These are phyloP conservation scores for Cryptosula pallasiana DNA, from an alignment of 2,888 invertebrate genomes.

Conservation along the genomic window DNA sequence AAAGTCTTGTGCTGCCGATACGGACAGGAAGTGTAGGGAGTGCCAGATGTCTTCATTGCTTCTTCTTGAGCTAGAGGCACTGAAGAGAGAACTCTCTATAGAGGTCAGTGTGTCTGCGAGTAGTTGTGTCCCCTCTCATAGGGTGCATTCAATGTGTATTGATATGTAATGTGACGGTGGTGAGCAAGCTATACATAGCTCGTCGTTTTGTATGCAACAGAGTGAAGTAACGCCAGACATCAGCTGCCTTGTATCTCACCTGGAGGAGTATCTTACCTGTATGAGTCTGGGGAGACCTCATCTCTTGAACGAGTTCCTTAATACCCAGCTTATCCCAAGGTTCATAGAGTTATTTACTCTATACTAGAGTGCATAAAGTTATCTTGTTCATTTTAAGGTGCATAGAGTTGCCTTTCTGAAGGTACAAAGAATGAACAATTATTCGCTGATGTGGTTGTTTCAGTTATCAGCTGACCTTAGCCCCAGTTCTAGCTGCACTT, in stretches of 20 bases:
- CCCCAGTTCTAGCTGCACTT: neutral
- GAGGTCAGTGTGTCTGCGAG: neutral
- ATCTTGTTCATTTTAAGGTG: too few species aligned
- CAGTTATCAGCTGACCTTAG: slow-evolving; percentile 21
- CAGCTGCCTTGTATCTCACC: neutral
- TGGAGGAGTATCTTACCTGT: slow-evolving; percentile 14
- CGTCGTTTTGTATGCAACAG: too few species aligned
- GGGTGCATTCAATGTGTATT: too few species aligned
- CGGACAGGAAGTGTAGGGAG: neutral
- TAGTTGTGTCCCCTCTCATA: too few species aligned
- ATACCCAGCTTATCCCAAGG: neutral
- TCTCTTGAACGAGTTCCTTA: neutral
- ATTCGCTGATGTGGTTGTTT: too few species aligned
- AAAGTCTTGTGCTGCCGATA: neutral
- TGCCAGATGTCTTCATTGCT: slow-evolving; percentile 13
- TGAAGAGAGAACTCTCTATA: neutral
- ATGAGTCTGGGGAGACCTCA: slow-evolving; percentile 18
- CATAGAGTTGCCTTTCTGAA: too few species aligned
- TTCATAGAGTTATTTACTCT: too few species aligned
- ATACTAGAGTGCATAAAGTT: too few species aligned
- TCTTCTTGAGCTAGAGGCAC: neutral
- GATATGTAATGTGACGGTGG: too few species aligned
- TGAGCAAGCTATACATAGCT: too few species aligned
- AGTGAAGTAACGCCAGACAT: neutral
- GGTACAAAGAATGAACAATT: too few species aligned